These are phyloP conservation scores for Copidosoma aretas DNA, from an alignment of 2,888 invertebrate species.

Conservation along the genomic window DNA sequence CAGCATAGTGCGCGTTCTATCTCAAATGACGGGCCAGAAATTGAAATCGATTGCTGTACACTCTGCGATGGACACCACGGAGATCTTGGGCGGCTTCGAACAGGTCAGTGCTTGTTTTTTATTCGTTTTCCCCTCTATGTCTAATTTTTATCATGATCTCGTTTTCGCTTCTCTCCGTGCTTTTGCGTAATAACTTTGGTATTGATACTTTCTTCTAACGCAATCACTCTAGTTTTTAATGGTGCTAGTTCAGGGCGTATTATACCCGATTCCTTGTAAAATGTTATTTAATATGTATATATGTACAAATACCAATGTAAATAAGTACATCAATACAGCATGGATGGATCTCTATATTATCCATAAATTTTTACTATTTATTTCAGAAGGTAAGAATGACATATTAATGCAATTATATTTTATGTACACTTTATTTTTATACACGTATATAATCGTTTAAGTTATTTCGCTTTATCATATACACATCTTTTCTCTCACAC, in stretches of 20 bases:
- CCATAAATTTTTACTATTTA: too few species aligned
- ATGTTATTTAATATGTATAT: too few species aligned
- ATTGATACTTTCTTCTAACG: too few species aligned
- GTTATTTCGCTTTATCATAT: conserved; percentile 11
- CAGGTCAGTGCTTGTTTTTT: conserved; percentile 70
- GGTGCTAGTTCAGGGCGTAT: too few species aligned
- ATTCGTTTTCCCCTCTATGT: background rate
- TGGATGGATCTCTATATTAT: too few species aligned
- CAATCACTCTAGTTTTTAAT: conserved; percentile 1
- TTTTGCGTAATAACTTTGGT: too few species aligned
- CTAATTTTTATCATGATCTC: background rate
- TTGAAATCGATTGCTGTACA: conserved; percentile 82
- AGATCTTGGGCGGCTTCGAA: conserved; percentile 96
- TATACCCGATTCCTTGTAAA: too few species aligned
- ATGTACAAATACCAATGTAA: too few species aligned
- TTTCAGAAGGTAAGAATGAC: too few species aligned
- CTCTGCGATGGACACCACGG: conserved; percentile 92
- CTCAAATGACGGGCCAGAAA: conserved; percentile 76
- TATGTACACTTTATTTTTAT: conserved; percentile 41
- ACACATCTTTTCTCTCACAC: conserved; percentile 13
- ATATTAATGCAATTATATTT: conserved; percentile 2
- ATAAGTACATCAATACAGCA: too few species aligned
- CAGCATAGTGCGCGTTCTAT: conserved; percentile 76
- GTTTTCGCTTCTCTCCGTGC: too few species aligned
- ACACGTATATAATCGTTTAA: conserved; percentile 29